Conservation (phyloP, 1,140 invertebrate species). For the Drosophila mauritiana region DNA sequence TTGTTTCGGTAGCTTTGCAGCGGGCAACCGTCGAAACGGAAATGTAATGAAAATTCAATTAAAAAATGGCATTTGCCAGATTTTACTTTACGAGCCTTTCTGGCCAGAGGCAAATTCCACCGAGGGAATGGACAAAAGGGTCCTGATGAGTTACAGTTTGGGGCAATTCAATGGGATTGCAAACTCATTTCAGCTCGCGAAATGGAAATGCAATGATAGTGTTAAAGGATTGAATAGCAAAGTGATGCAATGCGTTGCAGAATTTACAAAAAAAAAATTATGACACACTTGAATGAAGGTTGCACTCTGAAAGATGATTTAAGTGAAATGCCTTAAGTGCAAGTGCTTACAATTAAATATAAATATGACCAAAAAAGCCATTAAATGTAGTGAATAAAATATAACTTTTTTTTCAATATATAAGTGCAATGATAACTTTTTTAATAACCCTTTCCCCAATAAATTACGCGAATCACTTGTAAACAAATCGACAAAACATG, state of each 20-base stretch:
- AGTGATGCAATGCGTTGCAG: constrained; percentile 2
- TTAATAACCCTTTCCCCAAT: not conserved
- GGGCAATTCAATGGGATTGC: constrained; percentile 39
- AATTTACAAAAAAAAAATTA: constrained; percentile 4
- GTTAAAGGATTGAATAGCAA: constrained; percentile 30
- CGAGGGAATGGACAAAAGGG: constrained; percentile 14
- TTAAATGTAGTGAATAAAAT: too few relatives aligned
- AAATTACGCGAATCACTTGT: constrained; percentile 32
- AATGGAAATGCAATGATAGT: constrained; percentile 30
- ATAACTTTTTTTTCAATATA: not conserved
- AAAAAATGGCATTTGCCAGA: constrained; percentile 80
- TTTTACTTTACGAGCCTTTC: constrained; percentile 48
- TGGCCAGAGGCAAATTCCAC: constrained; percentile 18
- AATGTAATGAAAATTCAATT: constrained; percentile 83
- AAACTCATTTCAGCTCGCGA: constrained; percentile 42
- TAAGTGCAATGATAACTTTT: not conserved
- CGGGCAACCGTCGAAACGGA: constrained; percentile 65
- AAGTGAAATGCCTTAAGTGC: not conserved
- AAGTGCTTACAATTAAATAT: not conserved
- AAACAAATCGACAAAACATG: constrained; percentile 70
- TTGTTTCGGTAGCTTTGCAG: constrained; percentile 49
- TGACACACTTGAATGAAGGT: not conserved
- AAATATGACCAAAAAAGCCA: too few relatives aligned
- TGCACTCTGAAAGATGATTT: not conserved
- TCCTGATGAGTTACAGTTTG: constrained; percentile 40